A percentile compares a stretch with the other conserved stretches of the same genome.
These are phyloP conservation scores for Psephotus haematonotus DNA, from an alignment of 2,113 vertebrate species.

Conservation along the genomic window DNA sequence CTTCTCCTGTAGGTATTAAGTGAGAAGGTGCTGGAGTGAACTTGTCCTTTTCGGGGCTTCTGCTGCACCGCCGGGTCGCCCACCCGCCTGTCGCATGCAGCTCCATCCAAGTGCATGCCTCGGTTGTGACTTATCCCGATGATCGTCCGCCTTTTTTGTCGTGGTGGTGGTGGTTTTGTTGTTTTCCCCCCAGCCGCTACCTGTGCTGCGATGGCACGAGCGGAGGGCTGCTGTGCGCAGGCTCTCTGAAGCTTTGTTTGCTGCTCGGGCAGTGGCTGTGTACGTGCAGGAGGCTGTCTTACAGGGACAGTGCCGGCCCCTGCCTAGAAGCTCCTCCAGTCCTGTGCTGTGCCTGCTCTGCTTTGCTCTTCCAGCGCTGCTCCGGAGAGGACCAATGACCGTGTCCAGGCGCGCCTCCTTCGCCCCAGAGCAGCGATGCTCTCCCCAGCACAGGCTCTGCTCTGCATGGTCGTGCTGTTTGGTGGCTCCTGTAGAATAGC, in stretches of 20 bases:
- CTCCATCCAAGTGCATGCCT: neutral
- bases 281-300: slow-evolving; percentile 65
- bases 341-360: neutral
- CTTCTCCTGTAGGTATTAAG: neutral
- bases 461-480: neutral
- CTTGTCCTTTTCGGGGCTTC: neutral
- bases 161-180: neutral
- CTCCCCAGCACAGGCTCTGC: neutral
- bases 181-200: slow-evolving; percentile 29
- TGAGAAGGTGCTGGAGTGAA: neutral
- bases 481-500: slow-evolving; percentile 38
- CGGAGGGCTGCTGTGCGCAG: slow-evolving; percentile 49
- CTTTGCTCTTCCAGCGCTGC: neutral
- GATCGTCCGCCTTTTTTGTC: neutral
- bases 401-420: slow-evolving; percentile 9
- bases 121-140: neutral
- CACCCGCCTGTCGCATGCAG: neutral
- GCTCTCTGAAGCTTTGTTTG: slow-evolving; percentile 65
- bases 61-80: neutral
- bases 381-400: neutral
- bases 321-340: neutral
- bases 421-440: neutral
- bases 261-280: slow-evolving; percentile 51
- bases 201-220: slow-evolving; percentile 38
- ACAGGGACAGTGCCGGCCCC: slow-evolving; percentile 40